These are phyloP conservation scores for Tympanuchus pallidicinctus DNA, from an alignment of 2,113 vertebrate genomes.

Conservation along the genomic window DNA sequence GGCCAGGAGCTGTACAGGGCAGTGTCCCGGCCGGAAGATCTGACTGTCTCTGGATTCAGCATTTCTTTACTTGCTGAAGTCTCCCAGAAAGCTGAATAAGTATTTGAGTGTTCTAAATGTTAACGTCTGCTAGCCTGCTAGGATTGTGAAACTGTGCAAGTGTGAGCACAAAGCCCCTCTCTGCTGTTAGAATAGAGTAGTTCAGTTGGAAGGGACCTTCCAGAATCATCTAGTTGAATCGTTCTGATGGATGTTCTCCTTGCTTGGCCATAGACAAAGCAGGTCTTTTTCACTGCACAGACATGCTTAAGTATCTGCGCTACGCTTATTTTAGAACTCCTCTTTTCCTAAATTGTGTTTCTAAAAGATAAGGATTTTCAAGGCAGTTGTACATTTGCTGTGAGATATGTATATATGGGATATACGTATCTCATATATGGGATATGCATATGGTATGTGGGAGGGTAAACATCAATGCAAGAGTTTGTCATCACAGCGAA, in stretches of 20 bases:
- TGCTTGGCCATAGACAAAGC: rapidly evolving
- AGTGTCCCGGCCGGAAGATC: background rate
- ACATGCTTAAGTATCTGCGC: background rate
- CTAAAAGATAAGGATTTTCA: background rate
- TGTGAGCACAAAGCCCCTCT: background rate
- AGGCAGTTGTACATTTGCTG: background rate
- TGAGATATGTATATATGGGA: background rate
- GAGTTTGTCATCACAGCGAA: background rate
- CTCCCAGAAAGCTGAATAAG: background rate
- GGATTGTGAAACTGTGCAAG: background rate
- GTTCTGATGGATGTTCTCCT: background rate
- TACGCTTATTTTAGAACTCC: background rate
- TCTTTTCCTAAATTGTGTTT: background rate
- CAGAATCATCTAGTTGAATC: background rate
- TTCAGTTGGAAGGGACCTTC: background rate
- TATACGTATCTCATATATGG: no score
- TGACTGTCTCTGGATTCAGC: background rate
- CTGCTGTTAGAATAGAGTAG: background rate
- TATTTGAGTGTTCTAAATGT: background rate
- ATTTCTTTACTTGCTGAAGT: background rate
- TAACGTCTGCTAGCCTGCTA: background rate
- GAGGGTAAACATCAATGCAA: background rate
- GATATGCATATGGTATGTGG: no score
- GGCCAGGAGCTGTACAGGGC: background rate
- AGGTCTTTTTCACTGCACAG: background rate